Percentiles rank a stretch among this genome's conserved stretches.
phyloP scores from a whole-genome alignment of 2,113 vertebrate genomes.

The Corydoras maculifer region DNA sequence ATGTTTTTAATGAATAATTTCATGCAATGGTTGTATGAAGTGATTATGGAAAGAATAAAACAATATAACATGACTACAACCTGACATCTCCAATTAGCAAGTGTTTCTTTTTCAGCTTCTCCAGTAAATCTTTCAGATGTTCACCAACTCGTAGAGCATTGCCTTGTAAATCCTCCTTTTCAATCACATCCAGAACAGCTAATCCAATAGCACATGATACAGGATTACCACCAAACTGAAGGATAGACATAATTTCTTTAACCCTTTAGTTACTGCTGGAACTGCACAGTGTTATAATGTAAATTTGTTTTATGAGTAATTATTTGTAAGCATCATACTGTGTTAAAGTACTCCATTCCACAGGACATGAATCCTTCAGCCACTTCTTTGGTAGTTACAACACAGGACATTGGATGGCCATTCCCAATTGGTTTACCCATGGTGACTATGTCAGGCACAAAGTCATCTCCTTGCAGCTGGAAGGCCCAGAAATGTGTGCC shows the following conservation, averaged over 20 bases:
- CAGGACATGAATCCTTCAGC: constrained; percentile 80
- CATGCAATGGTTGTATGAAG: too few species aligned
- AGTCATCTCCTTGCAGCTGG: constrained; percentile 84
- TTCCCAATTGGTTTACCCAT: constrained; percentile 99
- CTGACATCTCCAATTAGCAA: constrained; percentile 79
- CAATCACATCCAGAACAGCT: constrained; percentile 85
- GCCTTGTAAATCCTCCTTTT: constrained; percentile 82
- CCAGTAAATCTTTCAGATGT: constrained; percentile 71
- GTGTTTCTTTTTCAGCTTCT: constrained; percentile 78
- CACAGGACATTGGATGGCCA: constrained; percentile 94
- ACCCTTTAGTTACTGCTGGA: too few species aligned
- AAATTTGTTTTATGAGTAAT: too few species aligned
- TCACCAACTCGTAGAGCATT: constrained; percentile 79
- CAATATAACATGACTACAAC: too few species aligned
- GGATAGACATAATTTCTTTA: not conserved
- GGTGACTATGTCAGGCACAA: constrained; percentile 91
- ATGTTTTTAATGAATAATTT: too few species aligned
- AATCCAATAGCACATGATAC: constrained; percentile 90
- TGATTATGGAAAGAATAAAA: too few species aligned
- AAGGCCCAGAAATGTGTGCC: constrained; percentile 93
- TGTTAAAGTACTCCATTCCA: constrained; percentile 95
- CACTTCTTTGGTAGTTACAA: constrained; percentile 85
- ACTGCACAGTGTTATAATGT: too few species aligned
- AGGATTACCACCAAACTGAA: constrained; percentile 92
- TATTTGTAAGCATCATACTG: constrained; percentile 60